Percentiles rank a stretch among this genome's conserved stretches.
phyloP scores from a whole-genome alignment of 2,113 vertebrate species.

The Morone saxatilis region DNA sequence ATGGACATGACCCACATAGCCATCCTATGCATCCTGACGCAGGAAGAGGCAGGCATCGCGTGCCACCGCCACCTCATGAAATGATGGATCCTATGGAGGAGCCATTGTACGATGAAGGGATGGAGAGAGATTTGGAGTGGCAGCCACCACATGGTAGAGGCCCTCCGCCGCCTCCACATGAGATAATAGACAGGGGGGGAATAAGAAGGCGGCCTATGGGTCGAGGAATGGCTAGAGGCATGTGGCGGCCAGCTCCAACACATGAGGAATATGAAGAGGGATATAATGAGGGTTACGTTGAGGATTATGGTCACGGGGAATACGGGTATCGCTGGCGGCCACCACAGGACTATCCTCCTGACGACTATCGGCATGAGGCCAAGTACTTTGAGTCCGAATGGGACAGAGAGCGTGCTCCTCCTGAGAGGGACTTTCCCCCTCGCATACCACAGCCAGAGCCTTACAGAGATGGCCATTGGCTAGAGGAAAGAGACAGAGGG shows the following conservation, averaged over 20 bases:
- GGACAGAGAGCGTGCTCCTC: conserved; percentile 84
- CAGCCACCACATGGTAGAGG: conserved; percentile 59
- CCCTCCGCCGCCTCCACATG: conserved; percentile 69
- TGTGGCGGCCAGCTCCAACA: conserved; percentile 81
- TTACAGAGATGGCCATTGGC: conserved; percentile 90
- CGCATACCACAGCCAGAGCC: conserved; percentile 88
- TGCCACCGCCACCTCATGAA: conserved; percentile 81
- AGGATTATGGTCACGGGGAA: conserved; percentile 84
- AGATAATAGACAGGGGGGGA: conserved; percentile 64
- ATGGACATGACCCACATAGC: conserved; percentile 75
- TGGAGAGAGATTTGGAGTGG: conserved; percentile 65
- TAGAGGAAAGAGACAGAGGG: conserved; percentile 84
- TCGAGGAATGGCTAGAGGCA: conserved; percentile 81
- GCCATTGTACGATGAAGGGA: conserved; percentile 57
- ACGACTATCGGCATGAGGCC: conserved; percentile 87
- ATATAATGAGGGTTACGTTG: conserved; percentile 64
- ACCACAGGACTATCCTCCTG: conserved; percentile 82
- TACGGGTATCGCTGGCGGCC: conserved; percentile 86
- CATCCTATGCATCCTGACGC: conserved; percentile 84
- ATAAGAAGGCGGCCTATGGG: conserved; percentile 83
- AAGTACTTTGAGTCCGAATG: conserved; percentile 88
- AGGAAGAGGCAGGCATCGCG: conserved; percentile 74
- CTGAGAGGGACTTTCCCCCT: conserved; percentile 88
- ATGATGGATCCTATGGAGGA: conserved; percentile 61
- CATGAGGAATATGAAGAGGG: conserved; percentile 78